phyloP scores from a whole-genome alignment of 2,888 invertebrate genomes.

The Tridacna crocea region DNA sequence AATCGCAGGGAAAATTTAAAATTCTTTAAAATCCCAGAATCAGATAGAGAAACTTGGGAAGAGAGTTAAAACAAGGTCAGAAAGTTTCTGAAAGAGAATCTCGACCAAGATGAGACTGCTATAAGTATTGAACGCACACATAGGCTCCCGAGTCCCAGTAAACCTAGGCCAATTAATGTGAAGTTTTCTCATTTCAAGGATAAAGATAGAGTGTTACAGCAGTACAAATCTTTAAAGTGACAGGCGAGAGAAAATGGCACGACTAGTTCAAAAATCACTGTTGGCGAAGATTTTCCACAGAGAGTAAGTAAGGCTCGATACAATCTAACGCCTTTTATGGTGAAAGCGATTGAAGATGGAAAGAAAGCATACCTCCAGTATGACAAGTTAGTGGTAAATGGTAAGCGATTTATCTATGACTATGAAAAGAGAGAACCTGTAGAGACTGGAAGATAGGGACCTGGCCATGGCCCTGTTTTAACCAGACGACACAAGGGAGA shows the following conservation, averaged over 20 bases:
- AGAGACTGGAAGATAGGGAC: neutral
- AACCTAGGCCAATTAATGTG: neutral
- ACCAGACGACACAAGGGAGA: neutral
- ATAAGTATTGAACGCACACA: conserved; percentile 4
- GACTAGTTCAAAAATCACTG: too few relatives aligned
- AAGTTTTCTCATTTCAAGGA: neutral
- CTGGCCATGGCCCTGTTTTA: neutral
- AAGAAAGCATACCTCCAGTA: neutral
- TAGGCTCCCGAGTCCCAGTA: neutral
- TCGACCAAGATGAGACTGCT: neutral
- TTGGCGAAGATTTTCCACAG: too few relatives aligned
- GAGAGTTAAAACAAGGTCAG: neutral
- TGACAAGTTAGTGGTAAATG: neutral
- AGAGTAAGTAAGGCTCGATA: too few relatives aligned
- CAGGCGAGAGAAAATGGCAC: too few relatives aligned
- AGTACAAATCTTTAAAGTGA: too few relatives aligned
- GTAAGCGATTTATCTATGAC: too few relatives aligned
- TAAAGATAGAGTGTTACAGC: too few relatives aligned
- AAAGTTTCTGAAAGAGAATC: neutral
- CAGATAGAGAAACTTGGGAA: neutral
- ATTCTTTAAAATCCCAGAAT: neutral
- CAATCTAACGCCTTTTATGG: too few relatives aligned
- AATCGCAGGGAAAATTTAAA: neutral
- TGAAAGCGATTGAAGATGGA: neutral
- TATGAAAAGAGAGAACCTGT: too few relatives aligned